Evolutionary conservation across 2,888 invertebrate species (phyloP).

Genomic region (Terebella lapidaria): DNA sequence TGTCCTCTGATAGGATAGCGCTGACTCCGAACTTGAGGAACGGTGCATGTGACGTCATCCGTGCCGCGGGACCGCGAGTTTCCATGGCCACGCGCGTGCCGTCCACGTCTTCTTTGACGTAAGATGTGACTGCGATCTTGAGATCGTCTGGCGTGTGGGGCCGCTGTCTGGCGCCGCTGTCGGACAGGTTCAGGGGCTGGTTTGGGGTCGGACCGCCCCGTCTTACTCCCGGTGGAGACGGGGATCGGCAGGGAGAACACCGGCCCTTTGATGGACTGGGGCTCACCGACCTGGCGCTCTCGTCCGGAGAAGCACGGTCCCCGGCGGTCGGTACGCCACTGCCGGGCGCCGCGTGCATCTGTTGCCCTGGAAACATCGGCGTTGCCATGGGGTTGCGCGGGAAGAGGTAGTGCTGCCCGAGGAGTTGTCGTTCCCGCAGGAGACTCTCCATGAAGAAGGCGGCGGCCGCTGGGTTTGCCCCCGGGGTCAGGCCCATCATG

Average conservation of each 20-base stretch:
- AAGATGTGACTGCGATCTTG: too few relatives aligned
- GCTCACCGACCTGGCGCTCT: background rate
- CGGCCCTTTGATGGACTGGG: background rate
- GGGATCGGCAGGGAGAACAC: background rate
- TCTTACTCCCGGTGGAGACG: background rate
- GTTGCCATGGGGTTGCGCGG: background rate
- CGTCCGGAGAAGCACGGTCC: background rate
- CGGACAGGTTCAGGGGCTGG: background rate
- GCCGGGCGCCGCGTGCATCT: background rate
- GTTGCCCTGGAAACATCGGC: background rate
- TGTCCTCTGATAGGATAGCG: background rate
- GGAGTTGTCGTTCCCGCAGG: background rate
- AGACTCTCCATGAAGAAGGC: background rate
- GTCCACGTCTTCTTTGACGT: background rate
- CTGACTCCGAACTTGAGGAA: background rate
- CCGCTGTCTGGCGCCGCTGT: background rate
- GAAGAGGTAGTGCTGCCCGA: background rate
- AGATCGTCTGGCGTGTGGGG: too few relatives aligned
- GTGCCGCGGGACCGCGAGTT: background rate
- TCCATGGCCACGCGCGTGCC: too few relatives aligned
- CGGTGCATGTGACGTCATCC: background rate
- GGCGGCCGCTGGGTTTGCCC: background rate
- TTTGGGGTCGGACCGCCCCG: background rate
- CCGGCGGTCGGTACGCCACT: background rate
- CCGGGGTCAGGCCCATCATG: background rate